phyloP scores from a whole-genome alignment of 2,113 vertebrate species.

The Peromyscus maniculatus region DNA sequence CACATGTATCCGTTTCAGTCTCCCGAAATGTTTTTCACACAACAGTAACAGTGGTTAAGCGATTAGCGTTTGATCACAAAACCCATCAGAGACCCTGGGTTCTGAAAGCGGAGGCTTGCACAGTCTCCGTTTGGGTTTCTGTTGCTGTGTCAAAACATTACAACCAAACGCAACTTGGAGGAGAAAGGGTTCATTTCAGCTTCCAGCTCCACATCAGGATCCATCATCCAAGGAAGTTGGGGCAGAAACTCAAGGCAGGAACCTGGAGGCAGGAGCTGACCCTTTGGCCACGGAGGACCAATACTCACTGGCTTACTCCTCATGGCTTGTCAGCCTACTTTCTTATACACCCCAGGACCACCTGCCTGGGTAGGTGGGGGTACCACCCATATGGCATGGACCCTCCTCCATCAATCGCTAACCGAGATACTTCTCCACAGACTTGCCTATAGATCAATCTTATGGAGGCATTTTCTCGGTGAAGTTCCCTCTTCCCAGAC shows the following conservation, averaged over 20 bases:
- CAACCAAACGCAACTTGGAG: not conserved
- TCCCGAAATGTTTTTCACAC: not conserved
- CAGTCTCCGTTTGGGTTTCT: not conserved
- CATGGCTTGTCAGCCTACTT: not conserved
- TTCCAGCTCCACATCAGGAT: not conserved
- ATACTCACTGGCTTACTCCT: not conserved
- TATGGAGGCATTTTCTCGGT: not conserved
- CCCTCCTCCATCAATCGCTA: not conserved
- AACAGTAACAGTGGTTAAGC: not conserved
- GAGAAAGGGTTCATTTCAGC: not conserved
- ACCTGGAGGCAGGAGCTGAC: not conserved
- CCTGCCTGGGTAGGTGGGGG: not conserved
- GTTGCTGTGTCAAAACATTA: not conserved
- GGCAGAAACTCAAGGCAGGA: not conserved
- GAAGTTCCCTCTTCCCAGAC: not conserved
- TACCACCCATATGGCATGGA: not conserved
- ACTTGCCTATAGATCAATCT: not conserved
- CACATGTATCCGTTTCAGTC: not conserved
- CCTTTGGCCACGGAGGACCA: not conserved
- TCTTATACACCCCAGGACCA: not conserved
- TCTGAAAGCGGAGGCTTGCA: not conserved
- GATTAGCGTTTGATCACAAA: no score
- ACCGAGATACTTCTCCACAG: not conserved
- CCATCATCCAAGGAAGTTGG: not conserved
- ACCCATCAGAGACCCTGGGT: not conserved